These are phyloP conservation scores for Diploscapter pachys DNA, from an alignment of 1,140 invertebrate species.

Conservation along the genomic window DNA sequence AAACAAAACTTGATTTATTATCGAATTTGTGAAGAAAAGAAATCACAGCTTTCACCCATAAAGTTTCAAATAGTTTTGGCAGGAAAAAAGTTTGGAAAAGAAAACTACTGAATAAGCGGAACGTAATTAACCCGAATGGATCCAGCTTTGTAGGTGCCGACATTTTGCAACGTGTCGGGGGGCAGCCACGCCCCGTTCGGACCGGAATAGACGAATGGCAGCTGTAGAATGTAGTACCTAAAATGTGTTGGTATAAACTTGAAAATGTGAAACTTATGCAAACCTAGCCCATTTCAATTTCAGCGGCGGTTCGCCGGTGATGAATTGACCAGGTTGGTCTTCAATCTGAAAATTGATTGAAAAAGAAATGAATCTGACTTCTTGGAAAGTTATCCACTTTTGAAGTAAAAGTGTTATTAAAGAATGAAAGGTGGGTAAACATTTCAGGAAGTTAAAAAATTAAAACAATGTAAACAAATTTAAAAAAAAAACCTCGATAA, in stretches of 20 bases:
- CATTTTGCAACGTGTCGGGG: slow-evolving; percentile 2
- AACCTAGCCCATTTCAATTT: slow-evolving; percentile 40
- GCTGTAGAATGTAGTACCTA: slow-evolving; percentile 51
- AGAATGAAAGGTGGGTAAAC: too few species aligned
- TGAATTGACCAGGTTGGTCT: slow-evolving; percentile 39
- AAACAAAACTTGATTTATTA: too few species aligned
- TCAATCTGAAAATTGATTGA: slow-evolving; percentile 14
- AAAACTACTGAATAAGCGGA: too few species aligned
- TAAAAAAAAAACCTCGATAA: too few species aligned
- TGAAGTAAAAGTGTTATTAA: too few species aligned
- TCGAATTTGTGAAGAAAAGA: too few species aligned
- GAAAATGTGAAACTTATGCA: background rate
- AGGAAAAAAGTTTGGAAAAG: too few species aligned
- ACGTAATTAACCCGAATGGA: slow-evolving; percentile 18
- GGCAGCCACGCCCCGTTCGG: slow-evolving; percentile 38
- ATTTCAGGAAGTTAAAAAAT: too few species aligned
- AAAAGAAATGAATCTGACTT: slow-evolving; percentile 25
- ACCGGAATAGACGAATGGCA: slow-evolving; percentile 44
- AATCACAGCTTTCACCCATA: too few species aligned
- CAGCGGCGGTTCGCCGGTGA: slow-evolving; percentile 42
- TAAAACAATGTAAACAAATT: too few species aligned
- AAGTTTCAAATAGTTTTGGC: too few species aligned
- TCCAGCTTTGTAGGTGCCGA: slow-evolving; percentile 21
- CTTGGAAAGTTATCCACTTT: too few species aligned
- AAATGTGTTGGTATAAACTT: background rate